Percentiles rank a stretch among this genome's conserved stretches.
Conservation (phyloP, 2,888 invertebrate species). For the Caenorhabditis parvicauda region DNA sequence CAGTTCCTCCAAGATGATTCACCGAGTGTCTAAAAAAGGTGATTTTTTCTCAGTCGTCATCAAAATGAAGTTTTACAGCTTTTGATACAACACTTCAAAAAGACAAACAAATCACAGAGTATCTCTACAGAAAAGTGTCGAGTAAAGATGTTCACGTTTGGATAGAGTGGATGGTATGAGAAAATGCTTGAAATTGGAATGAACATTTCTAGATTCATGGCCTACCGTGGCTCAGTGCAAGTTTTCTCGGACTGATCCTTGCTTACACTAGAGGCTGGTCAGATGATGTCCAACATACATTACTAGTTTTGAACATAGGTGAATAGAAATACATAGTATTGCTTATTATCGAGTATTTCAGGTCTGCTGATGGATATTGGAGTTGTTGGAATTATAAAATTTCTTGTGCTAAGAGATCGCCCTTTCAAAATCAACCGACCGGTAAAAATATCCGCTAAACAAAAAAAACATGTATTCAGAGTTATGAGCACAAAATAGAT, state of each 20-base stretch:
- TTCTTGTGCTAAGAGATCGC: conserved; percentile 42
- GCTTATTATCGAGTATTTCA: conserved; percentile 10
- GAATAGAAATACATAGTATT: not conserved
- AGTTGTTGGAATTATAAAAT: conserved; percentile 45
- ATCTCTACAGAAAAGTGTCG: too few relatives aligned
- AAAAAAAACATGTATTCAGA: not conserved
- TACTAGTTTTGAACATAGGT: conserved; percentile 42
- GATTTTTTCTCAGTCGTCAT: too few relatives aligned
- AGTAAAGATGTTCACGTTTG: too few relatives aligned
- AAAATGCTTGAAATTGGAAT: not conserved
- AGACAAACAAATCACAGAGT: too few relatives aligned
- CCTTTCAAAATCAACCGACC: conserved; percentile 30
- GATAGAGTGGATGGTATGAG: too few relatives aligned
- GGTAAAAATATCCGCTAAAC: not conserved
- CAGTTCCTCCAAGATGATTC: too few relatives aligned
- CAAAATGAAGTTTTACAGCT: too few relatives aligned
- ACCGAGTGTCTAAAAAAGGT: too few relatives aligned
- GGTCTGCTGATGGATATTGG: conserved; percentile 52
- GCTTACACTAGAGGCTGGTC: conserved; percentile 24
- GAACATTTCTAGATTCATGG: conserved; percentile 27
- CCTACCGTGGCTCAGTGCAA: conserved; percentile 31
- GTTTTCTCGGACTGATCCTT: conserved; percentile 15
- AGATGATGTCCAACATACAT: conserved; percentile 23
- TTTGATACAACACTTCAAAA: too few relatives aligned
- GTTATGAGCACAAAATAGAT: conserved; percentile 66